These are phyloP conservation scores for Gallinago stenura DNA, from an alignment of 2,797 vertebrate genomes.

Conservation along the genomic window DNA sequence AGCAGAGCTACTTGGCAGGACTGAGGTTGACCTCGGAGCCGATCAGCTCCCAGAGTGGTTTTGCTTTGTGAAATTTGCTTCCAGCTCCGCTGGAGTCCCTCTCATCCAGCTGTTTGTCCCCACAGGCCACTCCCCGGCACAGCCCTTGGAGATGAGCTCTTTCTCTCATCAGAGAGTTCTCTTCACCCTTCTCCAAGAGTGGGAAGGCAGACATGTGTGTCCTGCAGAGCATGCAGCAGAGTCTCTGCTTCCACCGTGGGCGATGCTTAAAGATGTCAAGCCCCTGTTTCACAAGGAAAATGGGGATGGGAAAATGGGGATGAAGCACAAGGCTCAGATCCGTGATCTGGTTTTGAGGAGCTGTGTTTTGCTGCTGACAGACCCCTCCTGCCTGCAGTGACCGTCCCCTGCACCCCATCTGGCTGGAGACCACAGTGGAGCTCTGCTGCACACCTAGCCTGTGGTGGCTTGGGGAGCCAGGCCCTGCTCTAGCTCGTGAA, in stretches of 20 bases:
- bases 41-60: background rate
- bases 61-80: background rate
- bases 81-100: background rate
- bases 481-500: background rate
- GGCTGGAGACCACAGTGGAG: background rate
- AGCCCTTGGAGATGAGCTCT: background rate
- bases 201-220: fast-evolving
- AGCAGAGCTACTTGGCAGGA: background rate
- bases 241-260: background rate
- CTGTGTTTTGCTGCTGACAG: background rate
- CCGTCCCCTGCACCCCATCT: fast-evolving
- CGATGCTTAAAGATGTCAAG: background rate
- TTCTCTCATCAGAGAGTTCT: background rate
- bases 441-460: background rate
- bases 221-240: fast-evolving
- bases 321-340: background rate
- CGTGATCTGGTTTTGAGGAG: background rate
- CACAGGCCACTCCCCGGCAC: background rate
- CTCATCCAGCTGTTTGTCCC: background rate
- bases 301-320: background rate
- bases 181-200: background rate
- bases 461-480: background rate
- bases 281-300: fast-evolving
- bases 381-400: background rate
- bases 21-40: background rate